Conservation (phyloP, 2,888 invertebrate species). For the Lysandra bellargus region DNA sequence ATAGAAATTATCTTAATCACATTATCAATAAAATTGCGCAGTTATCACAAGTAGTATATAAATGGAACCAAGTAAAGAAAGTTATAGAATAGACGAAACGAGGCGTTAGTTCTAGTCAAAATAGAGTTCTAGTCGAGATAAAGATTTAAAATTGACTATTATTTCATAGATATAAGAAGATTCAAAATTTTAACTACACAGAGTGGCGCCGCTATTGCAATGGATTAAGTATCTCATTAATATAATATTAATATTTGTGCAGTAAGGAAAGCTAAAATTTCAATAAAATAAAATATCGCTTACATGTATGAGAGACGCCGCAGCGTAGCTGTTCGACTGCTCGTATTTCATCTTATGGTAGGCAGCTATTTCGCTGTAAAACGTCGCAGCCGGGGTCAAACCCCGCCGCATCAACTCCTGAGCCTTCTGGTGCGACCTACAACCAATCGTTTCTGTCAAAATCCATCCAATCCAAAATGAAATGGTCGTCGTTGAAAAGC, state of each 20-base stretch:
- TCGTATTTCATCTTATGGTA: slow-evolving; percentile 83
- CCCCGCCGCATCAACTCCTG: slow-evolving; percentile 83
- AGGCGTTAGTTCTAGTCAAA: no score
- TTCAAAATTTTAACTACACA: no score
- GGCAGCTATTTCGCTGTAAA: slow-evolving; percentile 85
- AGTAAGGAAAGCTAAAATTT: neutral
- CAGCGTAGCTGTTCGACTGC: slow-evolving; percentile 82
- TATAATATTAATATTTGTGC: no score
- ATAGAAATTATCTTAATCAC: neutral
- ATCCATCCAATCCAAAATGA: neutral
- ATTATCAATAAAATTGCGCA: neutral
- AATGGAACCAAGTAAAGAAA: no score
- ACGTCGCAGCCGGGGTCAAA: slow-evolving; percentile 84
- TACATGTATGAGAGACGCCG: slow-evolving; percentile 81
- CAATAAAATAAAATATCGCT: slow-evolving; percentile 37
- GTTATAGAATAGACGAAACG: no score
- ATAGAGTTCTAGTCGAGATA: no score
- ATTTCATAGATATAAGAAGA: no score
- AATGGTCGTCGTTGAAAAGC: neutral
- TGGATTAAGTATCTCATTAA: no score
- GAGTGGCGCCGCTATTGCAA: no score
- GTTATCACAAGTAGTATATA: no score
- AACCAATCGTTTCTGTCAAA: slow-evolving; percentile 30
- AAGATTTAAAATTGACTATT: no score
- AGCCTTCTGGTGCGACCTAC: slow-evolving; percentile 75